A percentile compares a stretch with the other conserved stretches of the same genome.
Evolutionary conservation across 2,113 vertebrate genomes (phyloP).

Genomic region (Sialia sialis): DNA sequence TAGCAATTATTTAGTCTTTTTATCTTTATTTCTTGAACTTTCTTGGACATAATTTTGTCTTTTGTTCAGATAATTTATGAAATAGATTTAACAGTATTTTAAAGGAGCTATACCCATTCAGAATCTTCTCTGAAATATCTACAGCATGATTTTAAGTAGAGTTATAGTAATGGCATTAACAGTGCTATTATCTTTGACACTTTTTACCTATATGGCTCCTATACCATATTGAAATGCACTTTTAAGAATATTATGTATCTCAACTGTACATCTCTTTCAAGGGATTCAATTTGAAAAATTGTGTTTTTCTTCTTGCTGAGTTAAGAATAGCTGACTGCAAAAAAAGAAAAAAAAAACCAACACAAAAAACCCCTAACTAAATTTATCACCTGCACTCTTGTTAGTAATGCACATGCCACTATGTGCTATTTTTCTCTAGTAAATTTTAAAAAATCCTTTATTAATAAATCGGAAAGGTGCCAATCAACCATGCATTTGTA

Average conservation of each 20-base stretch:
- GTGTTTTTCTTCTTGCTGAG: neutral
- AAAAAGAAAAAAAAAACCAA: no score
- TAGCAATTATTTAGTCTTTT: neutral
- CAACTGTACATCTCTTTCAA: neutral
- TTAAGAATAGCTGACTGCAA: neutral
- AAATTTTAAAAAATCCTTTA: neutral
- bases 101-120: neutral
- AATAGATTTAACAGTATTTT: neutral
- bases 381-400: neutral
- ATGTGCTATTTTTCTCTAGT: neutral
- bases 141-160: neutral
- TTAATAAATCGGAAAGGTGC: constrained; percentile 39
- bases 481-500: neutral
- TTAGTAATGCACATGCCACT: neutral
- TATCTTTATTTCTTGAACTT: neutral
- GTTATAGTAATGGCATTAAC: neutral
- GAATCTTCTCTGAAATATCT: neutral
- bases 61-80: neutral
- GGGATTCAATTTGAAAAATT: neutral
- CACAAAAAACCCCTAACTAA: neutral
- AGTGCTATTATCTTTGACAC: neutral
- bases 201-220: neutral
- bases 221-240: neutral
- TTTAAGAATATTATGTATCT: neutral
- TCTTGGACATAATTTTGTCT: neutral